Conservation (phyloP, 2,113 vertebrate species). For the Clarias gariepinus region DNA sequence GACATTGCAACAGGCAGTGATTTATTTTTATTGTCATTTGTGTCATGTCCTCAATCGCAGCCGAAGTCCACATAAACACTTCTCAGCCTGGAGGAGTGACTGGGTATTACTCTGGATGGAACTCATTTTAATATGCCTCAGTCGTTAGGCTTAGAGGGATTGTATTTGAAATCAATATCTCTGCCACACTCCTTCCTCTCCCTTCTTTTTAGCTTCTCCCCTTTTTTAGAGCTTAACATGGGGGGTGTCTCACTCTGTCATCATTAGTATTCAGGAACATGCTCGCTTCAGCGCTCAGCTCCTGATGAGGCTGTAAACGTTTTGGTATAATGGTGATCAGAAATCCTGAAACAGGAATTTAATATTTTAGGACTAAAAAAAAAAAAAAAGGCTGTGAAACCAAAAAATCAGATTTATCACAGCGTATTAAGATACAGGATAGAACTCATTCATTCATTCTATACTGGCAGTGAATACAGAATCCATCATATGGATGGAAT, state of each 20-base stretch:
- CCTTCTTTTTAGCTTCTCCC: conserved; percentile 29
- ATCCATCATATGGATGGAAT: no score
- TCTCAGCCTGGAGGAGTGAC: neutral
- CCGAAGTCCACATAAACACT: neutral
- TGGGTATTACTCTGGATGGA: conserved; percentile 10
- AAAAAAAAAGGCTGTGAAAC: conserved; percentile 45
- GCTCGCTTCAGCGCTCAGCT: conserved; percentile 17
- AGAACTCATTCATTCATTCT: neutral
- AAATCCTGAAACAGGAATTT: neutral
- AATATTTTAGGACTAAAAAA: neutral
- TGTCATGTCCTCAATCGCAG: neutral
- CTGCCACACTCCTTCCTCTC: conserved; percentile 63
- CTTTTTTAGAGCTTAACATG: neutral
- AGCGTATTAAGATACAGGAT: neutral
- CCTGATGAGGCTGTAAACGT: conserved; percentile 73
- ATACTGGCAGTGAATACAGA: no score
- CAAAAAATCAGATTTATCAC: conserved; percentile 22
- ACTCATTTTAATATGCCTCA: conserved; percentile 18
- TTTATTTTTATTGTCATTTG: conserved; percentile 16
- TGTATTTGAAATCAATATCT: conserved; percentile 78
- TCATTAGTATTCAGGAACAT: conserved; percentile 42
- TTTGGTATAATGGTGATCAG: conserved; percentile 60
- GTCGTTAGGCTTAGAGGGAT: conserved; percentile 60
- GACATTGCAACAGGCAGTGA: neutral
- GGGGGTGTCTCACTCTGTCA: conserved; percentile 1